phyloP scores from a whole-genome alignment of 2,797 vertebrate species.

The Glossophaga mutica region DNA sequence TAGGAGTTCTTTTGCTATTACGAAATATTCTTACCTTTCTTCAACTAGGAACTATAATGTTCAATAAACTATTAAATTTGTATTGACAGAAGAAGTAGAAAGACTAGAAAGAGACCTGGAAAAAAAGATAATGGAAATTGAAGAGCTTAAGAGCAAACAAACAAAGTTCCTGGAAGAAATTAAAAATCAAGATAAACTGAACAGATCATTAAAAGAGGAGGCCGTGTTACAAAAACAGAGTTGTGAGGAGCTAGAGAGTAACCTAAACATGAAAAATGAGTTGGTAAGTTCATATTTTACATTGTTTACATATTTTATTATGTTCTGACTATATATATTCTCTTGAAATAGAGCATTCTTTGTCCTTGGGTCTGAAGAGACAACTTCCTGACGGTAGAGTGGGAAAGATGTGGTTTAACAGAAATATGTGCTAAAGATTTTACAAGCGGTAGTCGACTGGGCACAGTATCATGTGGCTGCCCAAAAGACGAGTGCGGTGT shows the following conservation, averaged over 20 bases:
- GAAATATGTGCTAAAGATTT: neutral
- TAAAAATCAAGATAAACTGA: conserved; percentile 82
- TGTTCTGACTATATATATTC: neutral
- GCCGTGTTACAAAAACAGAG: conserved; percentile 79
- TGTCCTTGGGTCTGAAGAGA: neutral
- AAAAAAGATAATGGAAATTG: conserved; percentile 80
- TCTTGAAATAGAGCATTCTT: conserved; percentile 20
- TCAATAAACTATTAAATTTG: neutral
- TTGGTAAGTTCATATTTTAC: conserved; percentile 81
- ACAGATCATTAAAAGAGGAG: conserved; percentile 82
- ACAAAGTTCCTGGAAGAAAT: conserved; percentile 81
- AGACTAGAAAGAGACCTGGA: conserved; percentile 87
- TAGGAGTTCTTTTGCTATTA: conserved; percentile 21
- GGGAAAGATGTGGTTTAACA: neutral
- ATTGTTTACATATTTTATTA: neutral
- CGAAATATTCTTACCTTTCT: neutral
- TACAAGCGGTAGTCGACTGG: neutral
- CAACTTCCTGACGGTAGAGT: neutral
- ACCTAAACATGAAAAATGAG: conserved; percentile 87
- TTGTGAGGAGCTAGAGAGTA: conserved; percentile 81
- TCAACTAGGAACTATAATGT: neutral
- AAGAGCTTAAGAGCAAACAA: conserved; percentile 82
- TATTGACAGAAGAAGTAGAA: conserved; percentile 86
- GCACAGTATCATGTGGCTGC: neutral
- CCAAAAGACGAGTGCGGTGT: neutral